These are phyloP conservation scores for silkworm (Bombyx mori) DNA, from an alignment of 1,140 invertebrate species.

Conservation along the genomic window ASM3026992v2 NC_085121.1:16056001-16056500, in stretches of 20 bases:
- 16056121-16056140: slow-evolving; percentile 22
- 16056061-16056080: no score
- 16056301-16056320: neutral
- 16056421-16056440: slow-evolving; percentile 41
- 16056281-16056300: slow-evolving; percentile 34
- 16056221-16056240: slow-evolving; percentile 48
- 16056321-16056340: slow-evolving; percentile 30
- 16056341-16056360: slow-evolving; percentile 61
- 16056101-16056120: slow-evolving; percentile 22
- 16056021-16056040: no score
- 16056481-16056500: slow-evolving; percentile 41
- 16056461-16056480: slow-evolving; percentile 49
- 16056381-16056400: slow-evolving; percentile 53
- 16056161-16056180: slow-evolving; percentile 9
- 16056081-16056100: no score
- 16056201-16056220: slow-evolving; percentile 27
- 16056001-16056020: no score
- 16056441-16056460: slow-evolving; percentile 31
- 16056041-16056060: no score
- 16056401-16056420: slow-evolving; percentile 63
- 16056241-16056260: slow-evolving; percentile 23
- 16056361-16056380: slow-evolving; percentile 56
- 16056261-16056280: slow-evolving; percentile 30
- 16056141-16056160: slow-evolving; percentile 22
- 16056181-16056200: slow-evolving; percentile 17